Percentiles rank a stretch among this genome's conserved stretches.
These are phyloP conservation scores for Dryoscopus gambensis DNA, from an alignment of 2,113 vertebrate genomes.

Conservation along the genomic window DNA sequence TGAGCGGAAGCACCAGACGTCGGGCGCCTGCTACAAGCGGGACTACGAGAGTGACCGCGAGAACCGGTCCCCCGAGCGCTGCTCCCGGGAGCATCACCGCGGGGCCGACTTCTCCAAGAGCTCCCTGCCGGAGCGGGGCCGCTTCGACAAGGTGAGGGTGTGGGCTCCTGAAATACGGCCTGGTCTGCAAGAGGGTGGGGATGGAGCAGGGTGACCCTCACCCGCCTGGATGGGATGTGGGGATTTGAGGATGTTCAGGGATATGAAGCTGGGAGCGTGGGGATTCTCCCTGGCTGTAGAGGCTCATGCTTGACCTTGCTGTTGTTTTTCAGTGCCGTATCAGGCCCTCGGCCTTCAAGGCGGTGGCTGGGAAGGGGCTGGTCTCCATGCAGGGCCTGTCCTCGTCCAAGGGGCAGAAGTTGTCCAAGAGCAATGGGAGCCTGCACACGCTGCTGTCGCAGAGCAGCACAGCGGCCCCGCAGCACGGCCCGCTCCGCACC, in stretches of 20 bases:
- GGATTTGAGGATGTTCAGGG: not conserved
- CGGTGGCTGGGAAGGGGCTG: slow-evolving; percentile 83
- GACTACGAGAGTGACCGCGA: slow-evolving; percentile 77
- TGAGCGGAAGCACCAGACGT: slow-evolving; percentile 71
- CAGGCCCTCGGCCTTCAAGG: slow-evolving; percentile 90
- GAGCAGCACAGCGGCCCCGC: slow-evolving; percentile 59
- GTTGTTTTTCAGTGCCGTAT: slow-evolving; percentile 79
- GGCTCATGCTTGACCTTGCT: not conserved
- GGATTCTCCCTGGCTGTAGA: not conserved
- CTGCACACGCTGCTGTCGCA: slow-evolving; percentile 82
- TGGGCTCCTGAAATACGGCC: not conserved
- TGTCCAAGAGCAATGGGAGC: slow-evolving; percentile 84
- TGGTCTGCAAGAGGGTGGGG: fast-evolving
- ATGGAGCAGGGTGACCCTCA: not conserved
- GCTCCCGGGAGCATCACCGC: slow-evolving; percentile 82
- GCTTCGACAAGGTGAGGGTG: slow-evolving; percentile 89
- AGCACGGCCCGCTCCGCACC: slow-evolving; percentile 65
- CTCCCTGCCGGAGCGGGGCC: slow-evolving; percentile 87
- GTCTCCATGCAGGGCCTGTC: slow-evolving; percentile 93
- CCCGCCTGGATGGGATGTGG: not conserved
- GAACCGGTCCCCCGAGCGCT: slow-evolving; percentile 81
- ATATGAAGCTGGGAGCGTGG: fast-evolving
- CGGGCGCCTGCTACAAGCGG: slow-evolving; percentile 69
- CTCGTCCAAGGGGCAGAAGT: slow-evolving; percentile 84
- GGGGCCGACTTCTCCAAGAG: slow-evolving; percentile 90